Conservation (phyloP, 2,888 invertebrate genomes). For the Brenthis hecate region DNA sequence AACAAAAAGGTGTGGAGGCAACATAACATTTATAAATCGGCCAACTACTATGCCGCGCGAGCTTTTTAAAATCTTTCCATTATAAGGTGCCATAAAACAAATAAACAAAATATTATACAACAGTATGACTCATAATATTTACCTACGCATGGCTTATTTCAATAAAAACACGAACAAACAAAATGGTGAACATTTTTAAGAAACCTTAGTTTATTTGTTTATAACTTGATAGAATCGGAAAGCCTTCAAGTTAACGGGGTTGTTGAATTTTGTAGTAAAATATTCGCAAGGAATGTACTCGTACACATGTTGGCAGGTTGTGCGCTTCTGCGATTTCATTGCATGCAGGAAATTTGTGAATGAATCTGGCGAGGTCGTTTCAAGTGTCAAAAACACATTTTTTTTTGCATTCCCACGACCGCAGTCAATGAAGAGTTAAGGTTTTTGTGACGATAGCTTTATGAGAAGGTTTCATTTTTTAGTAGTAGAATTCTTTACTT, state of each 20-base stretch:
- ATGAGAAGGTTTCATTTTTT: conserved; percentile 10
- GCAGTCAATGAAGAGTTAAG: conserved; percentile 21
- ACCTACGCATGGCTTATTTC: not conserved
- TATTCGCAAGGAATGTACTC: conserved; percentile 46
- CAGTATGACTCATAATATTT: not conserved
- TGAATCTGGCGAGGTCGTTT: conserved; percentile 61
- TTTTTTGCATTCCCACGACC: conserved; percentile 12
- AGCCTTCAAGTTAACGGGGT: conserved; percentile 1
- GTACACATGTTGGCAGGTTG: conserved; percentile 58
- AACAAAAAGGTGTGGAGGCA: no score
- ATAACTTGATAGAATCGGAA: conserved; percentile 15
- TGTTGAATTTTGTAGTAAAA: conserved; percentile 38
- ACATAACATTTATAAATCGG: no score
- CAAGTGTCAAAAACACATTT: not conserved
- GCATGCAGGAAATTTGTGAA: conserved; percentile 79
- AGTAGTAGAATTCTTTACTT: not conserved
- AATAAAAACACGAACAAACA: not conserved
- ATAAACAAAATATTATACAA: not conserved
- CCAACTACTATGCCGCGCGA: no score
- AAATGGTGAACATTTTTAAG: not conserved
- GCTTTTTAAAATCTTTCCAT: no score
- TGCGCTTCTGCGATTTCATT: conserved; percentile 75
- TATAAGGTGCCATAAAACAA: not conserved
- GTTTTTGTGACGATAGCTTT: conserved; percentile 7
- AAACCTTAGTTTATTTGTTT: conserved; percentile 13